Evolutionary conservation across 1,140 invertebrate genomes (phyloP), one percentile per base, ranked within the genome.

Genomic region (Cydia pomonella): DNA sequence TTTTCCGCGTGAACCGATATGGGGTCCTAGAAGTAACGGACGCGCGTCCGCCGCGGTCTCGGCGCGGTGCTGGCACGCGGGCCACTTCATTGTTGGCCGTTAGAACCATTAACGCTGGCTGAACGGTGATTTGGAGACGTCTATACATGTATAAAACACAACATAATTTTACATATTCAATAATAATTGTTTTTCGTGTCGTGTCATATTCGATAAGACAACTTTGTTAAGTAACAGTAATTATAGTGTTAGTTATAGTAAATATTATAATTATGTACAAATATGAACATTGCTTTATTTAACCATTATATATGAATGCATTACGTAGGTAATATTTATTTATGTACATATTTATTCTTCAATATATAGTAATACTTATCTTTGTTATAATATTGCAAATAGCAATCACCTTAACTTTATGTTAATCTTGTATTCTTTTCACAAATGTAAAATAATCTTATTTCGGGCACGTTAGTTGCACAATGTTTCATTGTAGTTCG

Each of bases 281-380:
- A 88, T 84, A 82, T 84, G 73, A 91, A 90, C 81, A 88, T 90
- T 89, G 87, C 88, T 92, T 91, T 88, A 66, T 83, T 77, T 82
- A 82, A 82, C 83, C 83, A 78, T 80, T 82, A 82, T 66, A 80
- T 84, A 82, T 75, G 74, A 84, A 86, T 87, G 88, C 84, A 82
- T 84, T 88, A 83, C 82, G 84, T 86, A 86, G 84, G 87, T 73
- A 80, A 77, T 78, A 79, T 76, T 81, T 78, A 79, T 82, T 75
- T 91, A 92, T 91, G 84, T 92, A 92, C 90, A 91, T 82, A 84
- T 86, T 86, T 84, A 79, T 80, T 75, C 53, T 41, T 73, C 73
- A 59, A 82, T 81, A 53, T 84, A 82, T 84, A 82, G 80, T 91
- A 89, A 90, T 91, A 89, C 87, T 92, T 91, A 90, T 69, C 6